Evolutionary conservation across 2,888 invertebrate species (phyloP), one percentile per base, ranked within the genome.

Genomic region (Drosophila tanythrix): DNA sequence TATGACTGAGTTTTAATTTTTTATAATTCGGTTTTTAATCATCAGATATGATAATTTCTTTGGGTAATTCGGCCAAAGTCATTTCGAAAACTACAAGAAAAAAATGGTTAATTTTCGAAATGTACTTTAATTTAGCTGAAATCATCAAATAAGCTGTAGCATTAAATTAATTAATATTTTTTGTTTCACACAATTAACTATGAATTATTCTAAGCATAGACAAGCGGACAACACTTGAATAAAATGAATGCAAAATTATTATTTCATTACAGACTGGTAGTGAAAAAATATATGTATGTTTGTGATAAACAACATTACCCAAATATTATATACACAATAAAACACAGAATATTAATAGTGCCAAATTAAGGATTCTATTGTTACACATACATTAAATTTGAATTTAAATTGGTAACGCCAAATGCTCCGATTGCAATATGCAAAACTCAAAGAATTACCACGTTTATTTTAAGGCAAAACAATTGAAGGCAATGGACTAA

Each of bases 381-480:
- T 67, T 50, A 50, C 35, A 18, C 18, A 21, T 11, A 51, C 51
- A 61, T 65, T 56, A 53, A 71, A 71, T 79, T 80, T 64, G 50
- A 76, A 79, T 76, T 62, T 18, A 63, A 66, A 74, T 72, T 64
- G 43, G 15, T 46, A 27, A 52, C 31, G 48, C n/a, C 15, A 13
- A 67, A 35, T 40, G 29, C 31, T 48, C 7, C 65, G 51, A 3
- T 43, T 69, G 40, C n/a, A 63, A 66, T 69, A 75, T 79, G 74
- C 72, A 70, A 77, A 77, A 58, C 46, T 46, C 36, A 46, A 51
- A 58, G 53, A 57, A 61, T 57, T 43, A 25, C 11, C 13, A 63
- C 70, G 63, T 66, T 52, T 70, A 70, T 70, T 76, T 69, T 76
- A 59, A 73, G 67, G 59, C 51, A 31, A 60, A 43, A 8, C 46